These are phyloP conservation scores for Chymomyza caudatula DNA, from an alignment of 2,888 invertebrate species.

Conservation along the genomic window DNA sequence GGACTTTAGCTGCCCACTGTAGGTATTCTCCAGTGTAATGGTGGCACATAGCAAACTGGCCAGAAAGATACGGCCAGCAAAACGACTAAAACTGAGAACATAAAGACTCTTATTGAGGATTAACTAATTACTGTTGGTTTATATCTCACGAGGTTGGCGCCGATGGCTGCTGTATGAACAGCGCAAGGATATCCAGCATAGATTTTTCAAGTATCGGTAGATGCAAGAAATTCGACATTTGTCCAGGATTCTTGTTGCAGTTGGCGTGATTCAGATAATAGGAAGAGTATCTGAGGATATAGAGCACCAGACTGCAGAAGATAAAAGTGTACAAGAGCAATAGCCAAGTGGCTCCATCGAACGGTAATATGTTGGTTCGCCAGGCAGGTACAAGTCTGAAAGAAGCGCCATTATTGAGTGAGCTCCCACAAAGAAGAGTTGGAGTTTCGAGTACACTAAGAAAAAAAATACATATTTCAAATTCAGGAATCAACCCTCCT, in stretches of 20 bases:
- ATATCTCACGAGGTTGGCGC: slow-evolving; percentile 55
- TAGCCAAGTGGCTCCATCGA: slow-evolving; percentile 63
- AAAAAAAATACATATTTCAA: too few species aligned
- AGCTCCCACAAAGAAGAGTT: too few species aligned
- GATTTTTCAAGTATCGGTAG: slow-evolving; percentile 49
- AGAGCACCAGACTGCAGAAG: slow-evolving; percentile 58
- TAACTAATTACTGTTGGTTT: not conserved
- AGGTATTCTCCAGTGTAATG: slow-evolving; percentile 75
- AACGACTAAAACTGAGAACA: slow-evolving; percentile 54
- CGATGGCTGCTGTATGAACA: slow-evolving; percentile 76
- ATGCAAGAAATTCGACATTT: slow-evolving; percentile 29
- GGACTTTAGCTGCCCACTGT: slow-evolving; percentile 76
- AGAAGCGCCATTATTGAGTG: not conserved
- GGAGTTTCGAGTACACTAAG: too few species aligned
- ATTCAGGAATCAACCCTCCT: too few species aligned
- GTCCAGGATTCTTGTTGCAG: not conserved
- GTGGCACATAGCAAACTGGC: slow-evolving; percentile 71
- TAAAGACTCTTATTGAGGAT: not conserved
- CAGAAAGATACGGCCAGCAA: slow-evolving; percentile 69
- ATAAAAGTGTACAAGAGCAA: slow-evolving; percentile 54
- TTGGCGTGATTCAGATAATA: slow-evolving; percentile 24
- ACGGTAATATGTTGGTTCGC: slow-evolving; percentile 72
- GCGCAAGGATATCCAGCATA: slow-evolving; percentile 67
- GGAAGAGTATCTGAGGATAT: slow-evolving; percentile 54
- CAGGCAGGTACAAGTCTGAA: slow-evolving; percentile 70